These are phyloP conservation scores for Oconnorella tubifera DNA, from an alignment of 2,888 invertebrate genomes.

Conservation along the genomic window DNA sequence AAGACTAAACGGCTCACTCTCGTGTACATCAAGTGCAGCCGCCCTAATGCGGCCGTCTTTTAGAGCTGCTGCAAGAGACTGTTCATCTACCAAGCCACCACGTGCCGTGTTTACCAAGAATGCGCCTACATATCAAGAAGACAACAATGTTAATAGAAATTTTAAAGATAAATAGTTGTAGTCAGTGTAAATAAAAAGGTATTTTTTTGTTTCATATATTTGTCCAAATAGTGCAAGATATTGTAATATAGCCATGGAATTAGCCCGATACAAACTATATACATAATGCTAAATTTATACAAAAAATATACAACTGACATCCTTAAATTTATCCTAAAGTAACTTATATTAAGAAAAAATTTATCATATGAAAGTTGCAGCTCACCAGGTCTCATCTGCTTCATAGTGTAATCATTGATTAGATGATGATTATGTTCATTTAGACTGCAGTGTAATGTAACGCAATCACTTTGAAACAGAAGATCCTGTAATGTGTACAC, in stretches of 20 bases:
- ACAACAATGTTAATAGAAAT: no score
- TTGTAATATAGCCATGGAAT: no score
- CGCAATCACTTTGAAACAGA: conserved; percentile 97
- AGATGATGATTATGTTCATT: conserved; percentile 99
- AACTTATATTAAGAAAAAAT: no score
- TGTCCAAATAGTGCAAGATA: no score
- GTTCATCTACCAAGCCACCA: conserved; percentile 95
- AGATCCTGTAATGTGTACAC: conserved; percentile 95
- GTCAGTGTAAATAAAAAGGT: no score
- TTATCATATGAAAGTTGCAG: no score
- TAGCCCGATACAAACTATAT: no score
- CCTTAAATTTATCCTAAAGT: no score
- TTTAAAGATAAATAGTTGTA: no score
- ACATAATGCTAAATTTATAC: no score
- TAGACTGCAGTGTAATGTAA: conserved; percentile 96
- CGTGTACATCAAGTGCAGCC: conserved; percentile 97
- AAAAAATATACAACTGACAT: no score
- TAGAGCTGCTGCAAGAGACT: conserved; percentile 88
- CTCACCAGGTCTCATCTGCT: conserved; percentile 87
- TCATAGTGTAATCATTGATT: conserved; percentile 99
- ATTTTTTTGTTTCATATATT: no score
- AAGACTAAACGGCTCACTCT: conserved; percentile 88
- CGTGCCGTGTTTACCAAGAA: conserved; percentile 99
- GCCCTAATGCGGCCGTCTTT: conserved; percentile 98
- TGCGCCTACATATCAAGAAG: conserved; percentile 67